Evolutionary conservation across 2,113 vertebrate genomes (phyloP), one percentile per base, ranked within the genome.

Genomic region (Butastur rufipennis): DNA sequence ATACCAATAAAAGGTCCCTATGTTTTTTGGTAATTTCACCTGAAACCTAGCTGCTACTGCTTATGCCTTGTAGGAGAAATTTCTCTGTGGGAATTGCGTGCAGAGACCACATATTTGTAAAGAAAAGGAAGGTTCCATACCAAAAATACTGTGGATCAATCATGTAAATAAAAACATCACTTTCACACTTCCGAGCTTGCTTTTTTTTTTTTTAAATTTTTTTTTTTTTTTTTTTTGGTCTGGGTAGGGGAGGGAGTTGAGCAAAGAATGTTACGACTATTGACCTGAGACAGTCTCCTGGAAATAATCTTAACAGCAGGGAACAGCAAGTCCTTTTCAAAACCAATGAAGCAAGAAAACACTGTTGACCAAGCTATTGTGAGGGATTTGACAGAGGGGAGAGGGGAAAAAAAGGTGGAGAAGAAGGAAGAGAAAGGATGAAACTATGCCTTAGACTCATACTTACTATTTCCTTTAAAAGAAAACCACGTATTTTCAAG

Each of bases 241-340:
- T 84, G 65, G 13, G 21, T 85, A 4, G 42, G 52, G 26, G 26
- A 65, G 31, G 18, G 72, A 82, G 8, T 22, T 42, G 77, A 93
- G 79, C 40, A 67, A 90, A 88, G 82, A 87, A 94, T 92, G 78
- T 96, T 87, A 81, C 70, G 65, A 94, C 59, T 86, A 97, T 90
- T 95, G 96, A 97, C 96, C 97, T 95, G 89, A 96, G 96, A 97
- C 86, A 82, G 91, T 92, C 96, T 97, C 74, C 96, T 97, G 93
- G 97, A 98, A 98, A 97, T 96, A 97, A 97, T 96, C 97, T 96
- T 96, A 96, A 96, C 97, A 97, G 95, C 92, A 91, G 96, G 96
- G 73, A 94, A 63, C 74, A 90, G 77, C 22, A 40, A 97, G 96
- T 94, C 88, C 95, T 93, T 98, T 98, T 97, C 83, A 97, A 96